Percentiles rank a stretch among this genome's conserved stretches.
phyloP scores from a whole-genome alignment of 2,113 vertebrate genomes.

The Equus przewalskii region DNA sequence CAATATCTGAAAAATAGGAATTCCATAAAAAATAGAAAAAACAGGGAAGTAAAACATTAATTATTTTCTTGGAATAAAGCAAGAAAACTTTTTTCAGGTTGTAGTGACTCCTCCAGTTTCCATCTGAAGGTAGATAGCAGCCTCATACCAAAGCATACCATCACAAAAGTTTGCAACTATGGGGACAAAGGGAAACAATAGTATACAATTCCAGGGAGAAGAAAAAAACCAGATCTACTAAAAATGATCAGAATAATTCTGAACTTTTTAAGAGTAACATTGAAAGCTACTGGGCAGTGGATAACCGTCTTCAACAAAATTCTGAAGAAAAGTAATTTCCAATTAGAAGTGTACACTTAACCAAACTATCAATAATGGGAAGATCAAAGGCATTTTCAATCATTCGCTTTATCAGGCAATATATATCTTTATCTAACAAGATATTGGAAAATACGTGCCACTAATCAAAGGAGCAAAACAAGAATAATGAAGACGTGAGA shows the following conservation, averaged over 20 bases:
- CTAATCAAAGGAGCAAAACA: neutral
- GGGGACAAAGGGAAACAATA: neutral
- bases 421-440: neutral
- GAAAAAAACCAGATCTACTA: neutral
- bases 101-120: neutral
- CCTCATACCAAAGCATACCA: neutral
- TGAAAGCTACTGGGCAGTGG: neutral
- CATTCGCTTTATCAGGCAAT: neutral
- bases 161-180: neutral
- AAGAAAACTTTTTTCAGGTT: neutral
- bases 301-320: neutral
- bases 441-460: neutral
- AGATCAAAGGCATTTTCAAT: neutral
- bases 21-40: neutral
- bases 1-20: neutral
- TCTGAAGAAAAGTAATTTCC: conserved; percentile 3
- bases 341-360: neutral
- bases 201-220: neutral
- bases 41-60: neutral
- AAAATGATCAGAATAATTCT: neutral
- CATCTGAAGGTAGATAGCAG: neutral
- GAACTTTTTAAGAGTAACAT: neutral
- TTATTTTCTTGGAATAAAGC: neutral
- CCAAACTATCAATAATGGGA: neutral
- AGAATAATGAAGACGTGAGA: neutral